Conservation (phyloP, 2,797 vertebrate species). For the Galagoides demidoff region DNA sequence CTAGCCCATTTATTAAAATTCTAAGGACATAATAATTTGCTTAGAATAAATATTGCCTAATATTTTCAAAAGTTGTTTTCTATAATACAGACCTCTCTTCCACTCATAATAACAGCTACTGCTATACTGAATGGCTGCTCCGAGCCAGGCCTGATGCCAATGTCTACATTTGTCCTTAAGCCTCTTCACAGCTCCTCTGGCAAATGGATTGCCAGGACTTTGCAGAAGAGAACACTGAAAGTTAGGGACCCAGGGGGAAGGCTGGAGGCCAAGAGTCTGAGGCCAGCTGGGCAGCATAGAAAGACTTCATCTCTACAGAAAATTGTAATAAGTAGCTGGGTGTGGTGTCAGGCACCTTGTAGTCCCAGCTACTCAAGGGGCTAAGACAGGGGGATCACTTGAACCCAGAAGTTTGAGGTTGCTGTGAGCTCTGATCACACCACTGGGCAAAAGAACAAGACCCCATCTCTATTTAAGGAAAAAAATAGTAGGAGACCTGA, state of each 20-base stretch:
- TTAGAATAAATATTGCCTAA: not conserved
- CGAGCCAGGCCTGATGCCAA: not conserved
- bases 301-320: not conserved
- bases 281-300: not conserved
- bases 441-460: not conserved
- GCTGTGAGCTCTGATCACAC: not conserved
- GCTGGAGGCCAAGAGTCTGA: not conserved
- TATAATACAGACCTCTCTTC: not conserved
- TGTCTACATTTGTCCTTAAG: not conserved
- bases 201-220: not conserved
- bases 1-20: not conserved
- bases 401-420: not conserved
- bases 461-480: not conserved
- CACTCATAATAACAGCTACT: not conserved
- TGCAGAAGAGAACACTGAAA: not conserved
- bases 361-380: not conserved
- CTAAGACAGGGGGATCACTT: too few relatives aligned
- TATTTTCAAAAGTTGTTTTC: not conserved
- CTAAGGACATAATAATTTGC: not conserved
- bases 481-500: not conserved
- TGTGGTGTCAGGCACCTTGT: not conserved
- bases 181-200: not conserved
- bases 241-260: not conserved
- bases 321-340: not conserved
- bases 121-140: not conserved